Base-by-base conservation (phyloP, 2,888 invertebrate genomes). In the Microchrysa polita region DNA sequence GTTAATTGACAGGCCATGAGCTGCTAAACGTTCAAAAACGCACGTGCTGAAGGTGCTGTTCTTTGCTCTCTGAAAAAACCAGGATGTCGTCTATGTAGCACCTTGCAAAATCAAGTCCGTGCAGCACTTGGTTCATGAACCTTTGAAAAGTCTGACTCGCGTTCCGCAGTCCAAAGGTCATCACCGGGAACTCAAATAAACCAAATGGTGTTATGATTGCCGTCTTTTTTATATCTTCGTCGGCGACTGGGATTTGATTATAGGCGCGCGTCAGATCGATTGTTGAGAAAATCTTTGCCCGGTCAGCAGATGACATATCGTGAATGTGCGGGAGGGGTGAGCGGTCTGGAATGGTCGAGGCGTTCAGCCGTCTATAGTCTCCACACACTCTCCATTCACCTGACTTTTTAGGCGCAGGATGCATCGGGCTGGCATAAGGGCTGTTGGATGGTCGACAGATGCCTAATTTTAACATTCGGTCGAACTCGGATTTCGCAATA, bases 301-400 rank as follows among this genome's bases (percentile, higher is more conserved):
- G 10, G 12, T 52, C n/a, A 10, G 12, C 14, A 5, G 52, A 5
- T 5, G 5, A 9, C 14, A 16, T 10, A 52, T 52, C 52, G n/a
- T 52, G 52, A 10, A 52, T 52, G 52, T 52, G 14, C 5, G 52
- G n/a, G 4, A 52, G 5, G 4, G 52, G 12, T 16, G 14, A 52
- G 14, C 16, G 14, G 16, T 52, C 1, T 4, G 52, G 52, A 5
- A 52, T 16, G 5, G 52, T 52, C 0, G 16, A 14, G 5, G 57
- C 10, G 27, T 69, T 53, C 16, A 55, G n/a, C 2, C 69, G 53
- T 2, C 69, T 52, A 12, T 67, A 67, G 34, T 67, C 69, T 2
- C 53, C 22, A 27, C 53, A 53, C 2, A 23, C 53, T 10, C 5
- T 52, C 52, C 69, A 67, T 22, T n/a, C 4, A 12, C 22, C 22